Evolutionary conservation across 2,888 invertebrate species (phyloP).

Genomic region (Drosophila neonasuta): DNA sequence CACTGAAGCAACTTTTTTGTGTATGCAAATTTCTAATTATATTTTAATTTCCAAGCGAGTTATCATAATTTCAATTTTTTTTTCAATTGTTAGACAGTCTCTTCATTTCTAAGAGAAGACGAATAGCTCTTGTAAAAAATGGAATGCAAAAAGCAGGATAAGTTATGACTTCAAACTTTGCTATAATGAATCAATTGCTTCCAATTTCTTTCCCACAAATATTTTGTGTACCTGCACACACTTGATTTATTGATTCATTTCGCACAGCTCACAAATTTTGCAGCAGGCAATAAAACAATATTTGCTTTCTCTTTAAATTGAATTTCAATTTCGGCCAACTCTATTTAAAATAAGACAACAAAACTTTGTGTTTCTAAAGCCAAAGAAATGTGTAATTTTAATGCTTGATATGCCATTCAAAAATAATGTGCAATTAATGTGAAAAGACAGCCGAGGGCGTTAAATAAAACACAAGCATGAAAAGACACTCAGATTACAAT

Average conservation of each 20-base stretch:
- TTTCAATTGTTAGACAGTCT: too few relatives aligned
- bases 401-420: not conserved
- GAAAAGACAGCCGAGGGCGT: not conserved
- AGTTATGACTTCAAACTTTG: not conserved
- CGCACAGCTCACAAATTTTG: not conserved
- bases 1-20: too few relatives aligned
- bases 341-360: not conserved
- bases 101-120: not conserved
- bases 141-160: rapidly evolving
- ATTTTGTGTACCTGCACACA: not conserved
- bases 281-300: not conserved
- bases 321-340: not conserved
- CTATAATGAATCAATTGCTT: not conserved
- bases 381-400: constrained; percentile 7
- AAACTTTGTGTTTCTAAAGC: not conserved
- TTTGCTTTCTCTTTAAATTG: not conserved
- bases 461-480: not conserved
- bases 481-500: not conserved
- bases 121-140: not conserved
- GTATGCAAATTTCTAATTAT: too few relatives aligned
- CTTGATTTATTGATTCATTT: not conserved
- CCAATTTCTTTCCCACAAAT: not conserved
- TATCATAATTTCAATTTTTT: too few relatives aligned
- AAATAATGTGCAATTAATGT: not conserved
- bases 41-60: too few relatives aligned